Evolutionary conservation across 2,113 vertebrate genomes (phyloP), one percentile per base, ranked within the genome.

Genomic region (Passer montanus): DNA sequence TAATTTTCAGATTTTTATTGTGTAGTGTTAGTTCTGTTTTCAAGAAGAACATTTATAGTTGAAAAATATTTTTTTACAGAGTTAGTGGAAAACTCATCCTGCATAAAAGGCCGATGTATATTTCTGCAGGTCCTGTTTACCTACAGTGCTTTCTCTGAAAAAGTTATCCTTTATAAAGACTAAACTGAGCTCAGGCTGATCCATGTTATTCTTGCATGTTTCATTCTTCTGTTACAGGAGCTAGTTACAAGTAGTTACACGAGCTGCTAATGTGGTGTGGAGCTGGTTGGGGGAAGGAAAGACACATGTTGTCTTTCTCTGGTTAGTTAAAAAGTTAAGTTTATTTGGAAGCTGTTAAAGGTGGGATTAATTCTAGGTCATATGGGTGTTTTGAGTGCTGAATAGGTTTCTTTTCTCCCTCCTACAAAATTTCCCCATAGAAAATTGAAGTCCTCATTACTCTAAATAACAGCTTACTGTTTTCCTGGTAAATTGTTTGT

Each of bases 181-280:
- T 46, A 37, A 79, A 17, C 22, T 52, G 35, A 43, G 20, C 13
- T 68, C 8, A 8, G 55, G 11, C 22, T 60, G 33, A 23, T 74
- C 33, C 1, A 0, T 30, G 26, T 73, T 81, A 18, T 41, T 63
- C 13, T 26, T 39, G 11, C 0, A 2, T 24, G 3, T 82, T 81
- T 85, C 16, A 17, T 56, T 78, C 8, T 80, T 83, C 22, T 43
- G 7, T 85, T 79, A 56, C 19, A 56, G 31, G 31, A 56, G 19
- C 31, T 56, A 21, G 53, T 56, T 56, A 33, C 31, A 26, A 6
- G 8, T 33, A 56, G 22, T 46, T 26, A 13, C 6, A 37, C 53
- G 44, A 73, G 53, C 35, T 68, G n/a, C 31, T 90, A 1, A 30
- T 68, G 31, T 14, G 3, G 2, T 64, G 14, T 43, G 16, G 53